Evolutionary conservation across 2,797 vertebrate species (phyloP), one percentile per base, ranked within the genome.

Genomic region (Eospalax fontanierii): DNA sequence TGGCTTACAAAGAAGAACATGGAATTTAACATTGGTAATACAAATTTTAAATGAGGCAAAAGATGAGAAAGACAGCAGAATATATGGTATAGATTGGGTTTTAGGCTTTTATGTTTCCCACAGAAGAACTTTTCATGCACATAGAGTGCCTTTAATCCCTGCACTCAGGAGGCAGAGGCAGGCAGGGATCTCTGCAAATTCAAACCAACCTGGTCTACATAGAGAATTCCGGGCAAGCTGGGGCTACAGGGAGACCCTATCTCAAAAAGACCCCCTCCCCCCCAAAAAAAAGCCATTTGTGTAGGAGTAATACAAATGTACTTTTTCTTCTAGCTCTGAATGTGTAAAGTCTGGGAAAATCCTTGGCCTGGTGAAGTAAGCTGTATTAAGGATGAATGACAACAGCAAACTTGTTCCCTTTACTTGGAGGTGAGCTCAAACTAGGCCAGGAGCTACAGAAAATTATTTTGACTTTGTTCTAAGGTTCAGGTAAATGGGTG

Each of bases 1-100:
- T 85, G 59, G 21, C 54, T 87, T 66, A 33, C 33, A 19, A 68
- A 18, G 28, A n/a, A 87, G 65, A 21, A 50, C 21, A 6, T 78
- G 22, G 61, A 50, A 66, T 73, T 73, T 5, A 87, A 4, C 38
- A 66, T n/a, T n/a, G n/a, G 24, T 81, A 33, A 33, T 40, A 0
- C 83, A 87, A 86, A 80, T 89, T 90, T 95, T 70, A 93, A 92
- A 71, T 71, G n/a, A 83, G 71, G 16, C 76, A 71, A 83, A 83
- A 95, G 86, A 79, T 94, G 59, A 91, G 21, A 79, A 75, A 75
- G 65, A 81, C 57, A 85, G 19, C 63, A 81, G 38, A 78, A 12
- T 87, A 46, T 46, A 24, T 94, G 26, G 38, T 46, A n/a, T 54
- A 70, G 54, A 93, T 82, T 85, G 86, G 50, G 18, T 73, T 90